Conservation (phyloP, 2,888 invertebrate genomes). For the Danaus chrysippus region DNA sequence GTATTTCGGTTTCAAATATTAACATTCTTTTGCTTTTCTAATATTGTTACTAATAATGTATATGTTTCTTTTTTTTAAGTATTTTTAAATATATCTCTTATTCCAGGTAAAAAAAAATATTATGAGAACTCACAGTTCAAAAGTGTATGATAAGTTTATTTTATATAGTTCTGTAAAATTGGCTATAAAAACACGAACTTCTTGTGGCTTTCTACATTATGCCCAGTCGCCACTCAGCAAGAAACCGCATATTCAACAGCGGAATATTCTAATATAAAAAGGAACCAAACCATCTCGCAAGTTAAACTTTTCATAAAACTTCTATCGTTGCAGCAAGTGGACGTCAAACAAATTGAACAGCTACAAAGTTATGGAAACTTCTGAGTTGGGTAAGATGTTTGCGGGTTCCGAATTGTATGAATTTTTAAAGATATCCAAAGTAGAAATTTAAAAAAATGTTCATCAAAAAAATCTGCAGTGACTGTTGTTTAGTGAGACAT, state of each 20-base stretch:
- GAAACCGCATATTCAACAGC: conserved; percentile 40
- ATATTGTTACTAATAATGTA: no score
- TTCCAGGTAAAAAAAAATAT: no score
- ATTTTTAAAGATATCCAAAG: background rate
- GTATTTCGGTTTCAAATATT: no score
- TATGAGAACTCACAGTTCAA: no score
- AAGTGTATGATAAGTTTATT: background rate
- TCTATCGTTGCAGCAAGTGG: conserved; percentile 54
- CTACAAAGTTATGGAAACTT: conserved; percentile 45
- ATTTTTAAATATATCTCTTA: no score
- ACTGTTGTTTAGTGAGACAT: no score
- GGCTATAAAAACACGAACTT: background rate
- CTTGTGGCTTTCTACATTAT: background rate
- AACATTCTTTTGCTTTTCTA: no score
- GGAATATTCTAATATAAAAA: conserved; percentile 51
- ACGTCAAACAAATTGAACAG: conserved; percentile 69
- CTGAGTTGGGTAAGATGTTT: background rate
- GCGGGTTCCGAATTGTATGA: background rate
- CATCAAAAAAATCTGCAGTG: no score
- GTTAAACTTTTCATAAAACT: conserved; percentile 64
- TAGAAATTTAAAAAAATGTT: background rate
- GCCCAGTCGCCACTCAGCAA: background rate
- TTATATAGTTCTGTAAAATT: background rate
- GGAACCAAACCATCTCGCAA: conserved; percentile 44
- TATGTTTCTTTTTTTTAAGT: no score